phyloP scores from a whole-genome alignment of 2,113 vertebrate genomes.

The Atrichornis clamosus region DNA sequence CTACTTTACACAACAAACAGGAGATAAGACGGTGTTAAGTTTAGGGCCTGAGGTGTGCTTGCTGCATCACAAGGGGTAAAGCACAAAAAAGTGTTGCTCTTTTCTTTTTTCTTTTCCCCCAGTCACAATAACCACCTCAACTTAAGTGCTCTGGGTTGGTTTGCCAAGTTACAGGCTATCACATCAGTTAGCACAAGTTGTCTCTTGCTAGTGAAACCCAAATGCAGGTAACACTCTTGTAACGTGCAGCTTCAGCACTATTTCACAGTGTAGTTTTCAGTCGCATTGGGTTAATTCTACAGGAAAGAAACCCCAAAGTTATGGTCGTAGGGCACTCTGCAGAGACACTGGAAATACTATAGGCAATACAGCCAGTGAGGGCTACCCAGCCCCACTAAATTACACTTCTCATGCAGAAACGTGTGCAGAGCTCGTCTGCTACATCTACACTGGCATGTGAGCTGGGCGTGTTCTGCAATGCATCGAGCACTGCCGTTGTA shows the following conservation, averaged over 20 bases:
- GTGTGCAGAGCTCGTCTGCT: not conserved
- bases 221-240: not conserved
- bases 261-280: not conserved
- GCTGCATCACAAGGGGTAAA: not conserved
- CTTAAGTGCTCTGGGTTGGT: not conserved
- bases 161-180: not conserved
- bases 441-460: not conserved
- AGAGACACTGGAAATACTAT: not conserved
- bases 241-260: not conserved
- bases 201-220: not conserved
- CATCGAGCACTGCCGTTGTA: not conserved
- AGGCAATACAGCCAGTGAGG: not conserved
- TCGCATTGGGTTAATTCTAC: not conserved
- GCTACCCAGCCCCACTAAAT: not conserved
- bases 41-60: not conserved
- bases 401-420: not conserved
- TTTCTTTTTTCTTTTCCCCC: not conserved
- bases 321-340: not conserved
- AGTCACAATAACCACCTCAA: not conserved
- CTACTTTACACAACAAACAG: not conserved
- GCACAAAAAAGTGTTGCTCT: not conserved
- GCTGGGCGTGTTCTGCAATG: not conserved
- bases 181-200: not conserved
- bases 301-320: not conserved
- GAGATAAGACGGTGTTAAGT: not conserved